These are phyloP conservation scores for Hedya salicella DNA, from an alignment of 2,888 invertebrate genomes.

Conservation along the genomic window DNA sequence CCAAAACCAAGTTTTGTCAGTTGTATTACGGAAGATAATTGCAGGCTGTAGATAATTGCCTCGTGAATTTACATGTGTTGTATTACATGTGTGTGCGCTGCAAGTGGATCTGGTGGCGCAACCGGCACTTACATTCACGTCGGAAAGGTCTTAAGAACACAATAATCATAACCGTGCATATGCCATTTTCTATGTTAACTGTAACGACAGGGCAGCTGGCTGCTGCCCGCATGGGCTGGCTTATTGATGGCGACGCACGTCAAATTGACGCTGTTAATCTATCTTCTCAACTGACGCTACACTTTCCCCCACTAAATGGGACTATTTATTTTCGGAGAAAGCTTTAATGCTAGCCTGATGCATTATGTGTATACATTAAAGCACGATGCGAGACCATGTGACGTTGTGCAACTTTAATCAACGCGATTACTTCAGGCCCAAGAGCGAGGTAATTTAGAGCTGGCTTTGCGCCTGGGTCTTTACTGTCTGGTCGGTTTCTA, in stretches of 20 bases:
- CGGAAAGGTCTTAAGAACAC: constrained; percentile 1
- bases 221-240: constrained; percentile 36
- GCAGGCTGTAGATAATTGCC: constrained; percentile 7
- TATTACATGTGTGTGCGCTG: not conserved
- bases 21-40: constrained; percentile 8
- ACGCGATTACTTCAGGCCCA: constrained; percentile 16
- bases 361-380: constrained; percentile 32
- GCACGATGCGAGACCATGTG: constrained; percentile 18
- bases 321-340: constrained; percentile 40
- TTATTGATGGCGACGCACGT: constrained; percentile 29
- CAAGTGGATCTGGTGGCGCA: not conserved
- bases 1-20: not conserved
- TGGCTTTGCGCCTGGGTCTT: constrained; percentile 26
- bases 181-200: not conserved
- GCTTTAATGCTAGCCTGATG: constrained; percentile 35
- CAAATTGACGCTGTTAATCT: constrained; percentile 38
- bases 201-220: not conserved
- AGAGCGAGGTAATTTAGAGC: constrained; percentile 13
- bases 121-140: not conserved
- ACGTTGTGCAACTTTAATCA: constrained; percentile 35
- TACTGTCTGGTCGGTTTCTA: constrained; percentile 6
- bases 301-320: constrained; percentile 37
- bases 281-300: constrained; percentile 36
- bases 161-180: not conserved
- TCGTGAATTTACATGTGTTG: not conserved